A percentile compares a stretch with the other conserved stretches of the same genome.
phyloP scores from a whole-genome alignment of 2,888 invertebrate species.

The Punctoribates punctum region DNA sequence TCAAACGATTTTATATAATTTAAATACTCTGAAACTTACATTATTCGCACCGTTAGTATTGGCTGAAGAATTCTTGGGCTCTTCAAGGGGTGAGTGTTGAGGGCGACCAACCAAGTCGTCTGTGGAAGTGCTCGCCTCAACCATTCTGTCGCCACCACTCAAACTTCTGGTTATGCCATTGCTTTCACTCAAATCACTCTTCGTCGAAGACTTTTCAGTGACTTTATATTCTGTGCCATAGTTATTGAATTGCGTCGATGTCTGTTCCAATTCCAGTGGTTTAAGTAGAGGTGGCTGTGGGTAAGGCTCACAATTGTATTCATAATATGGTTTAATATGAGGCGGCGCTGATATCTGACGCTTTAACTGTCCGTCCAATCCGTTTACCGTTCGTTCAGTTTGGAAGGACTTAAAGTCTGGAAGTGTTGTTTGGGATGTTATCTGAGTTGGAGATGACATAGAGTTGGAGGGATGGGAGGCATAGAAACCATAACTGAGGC shows the following conservation, averaged over 20 bases:
- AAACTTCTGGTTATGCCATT: not conserved
- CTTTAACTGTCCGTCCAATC: not conserved
- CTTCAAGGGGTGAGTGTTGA: not conserved
- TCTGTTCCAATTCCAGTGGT: not conserved
- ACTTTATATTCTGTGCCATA: not conserved
- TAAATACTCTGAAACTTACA: conserved; percentile 17
- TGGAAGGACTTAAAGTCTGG: not conserved
- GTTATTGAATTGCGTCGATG: no score
- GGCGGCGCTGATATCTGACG: not conserved
- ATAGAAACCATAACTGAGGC: no score
- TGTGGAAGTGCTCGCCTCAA: conserved; percentile 27
- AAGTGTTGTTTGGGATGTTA: not conserved
- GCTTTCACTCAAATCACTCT: not conserved
- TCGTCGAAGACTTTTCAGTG: not conserved
- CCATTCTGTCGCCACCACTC: not conserved
- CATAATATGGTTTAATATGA: conserved; percentile 2
- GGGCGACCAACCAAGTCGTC: not conserved
- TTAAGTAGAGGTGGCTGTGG: conserved; percentile 5
- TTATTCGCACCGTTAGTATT: not conserved
- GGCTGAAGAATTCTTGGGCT: not conserved
- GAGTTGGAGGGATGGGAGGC: no score
- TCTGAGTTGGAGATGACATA: not conserved
- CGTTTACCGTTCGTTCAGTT: not conserved
- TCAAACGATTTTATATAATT: not conserved
- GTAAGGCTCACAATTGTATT: not conserved